These are phyloP conservation scores for Bombus picipes DNA, from an alignment of 1,140 invertebrate species.

Conservation along the genomic window DNA sequence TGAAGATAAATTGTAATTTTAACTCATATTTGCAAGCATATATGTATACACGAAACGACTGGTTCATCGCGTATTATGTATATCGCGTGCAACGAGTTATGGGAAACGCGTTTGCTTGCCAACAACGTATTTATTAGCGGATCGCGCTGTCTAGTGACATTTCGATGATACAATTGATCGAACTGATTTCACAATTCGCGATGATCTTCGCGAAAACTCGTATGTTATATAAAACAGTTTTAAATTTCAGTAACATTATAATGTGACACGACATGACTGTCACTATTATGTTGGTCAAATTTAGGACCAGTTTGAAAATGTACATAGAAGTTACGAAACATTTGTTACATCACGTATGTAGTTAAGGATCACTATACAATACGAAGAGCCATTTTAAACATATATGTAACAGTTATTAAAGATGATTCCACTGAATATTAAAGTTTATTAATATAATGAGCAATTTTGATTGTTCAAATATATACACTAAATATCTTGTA, in stretches of 20 bases:
- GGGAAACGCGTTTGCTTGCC: slow-evolving; percentile 11
- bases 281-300: too few species aligned
- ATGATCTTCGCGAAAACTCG: neutral
- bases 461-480: too few species aligned
- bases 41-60: neutral
- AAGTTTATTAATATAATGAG: too few species aligned
- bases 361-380: too few species aligned
- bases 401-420: too few species aligned
- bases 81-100: neutral
- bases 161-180: neutral
- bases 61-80: neutral
- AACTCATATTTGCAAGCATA: neutral
- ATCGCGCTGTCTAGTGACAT: neutral
- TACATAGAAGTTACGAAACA: too few species aligned
- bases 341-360: too few species aligned
- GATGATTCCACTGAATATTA: too few species aligned
- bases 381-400: too few species aligned
- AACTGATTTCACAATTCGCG: neutral
- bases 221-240: neutral
- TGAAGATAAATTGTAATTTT: neutral
- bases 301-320: too few species aligned
- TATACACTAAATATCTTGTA: too few species aligned
- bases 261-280: too few species aligned
- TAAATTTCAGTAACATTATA: neutral
- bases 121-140: neutral